Conservation (phyloP, 2,888 invertebrate genomes). For the Microdon myrmicae region DNA sequence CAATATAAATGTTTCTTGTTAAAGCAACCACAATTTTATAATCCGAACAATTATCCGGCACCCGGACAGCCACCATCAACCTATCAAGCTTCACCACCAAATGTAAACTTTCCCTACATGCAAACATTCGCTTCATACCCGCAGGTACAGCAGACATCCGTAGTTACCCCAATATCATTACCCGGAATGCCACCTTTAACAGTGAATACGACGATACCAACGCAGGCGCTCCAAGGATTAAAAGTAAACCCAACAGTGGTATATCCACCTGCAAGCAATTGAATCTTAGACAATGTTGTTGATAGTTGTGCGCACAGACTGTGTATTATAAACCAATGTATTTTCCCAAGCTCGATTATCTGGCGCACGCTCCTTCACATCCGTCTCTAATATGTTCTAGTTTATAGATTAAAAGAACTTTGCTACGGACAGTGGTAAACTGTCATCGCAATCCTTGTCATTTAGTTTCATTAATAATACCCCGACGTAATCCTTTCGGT, state of each 20-base stretch:
- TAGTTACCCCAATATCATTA: constrained; percentile 76
- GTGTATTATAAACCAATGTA: no score
- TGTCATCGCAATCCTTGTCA: no score
- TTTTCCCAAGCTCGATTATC: no score
- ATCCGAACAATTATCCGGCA: constrained; percentile 53
- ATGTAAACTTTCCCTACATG: constrained; percentile 55
- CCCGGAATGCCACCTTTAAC: constrained; percentile 85
- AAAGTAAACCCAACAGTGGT: constrained; percentile 25
- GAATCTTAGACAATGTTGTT: no score
- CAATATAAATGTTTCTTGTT: neutral
- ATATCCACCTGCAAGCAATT: constrained; percentile 35
- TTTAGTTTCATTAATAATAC: no score
- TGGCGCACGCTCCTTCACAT: no score
- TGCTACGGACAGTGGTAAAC: no score
- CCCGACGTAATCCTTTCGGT: no score
- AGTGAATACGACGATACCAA: constrained; percentile 73
- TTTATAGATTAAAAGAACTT: no score
- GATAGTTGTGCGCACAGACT: no score
- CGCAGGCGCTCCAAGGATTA: constrained; percentile 39
- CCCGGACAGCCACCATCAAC: constrained; percentile 64
- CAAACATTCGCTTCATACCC: constrained; percentile 66
- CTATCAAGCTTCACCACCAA: constrained; percentile 50
- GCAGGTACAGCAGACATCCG: constrained; percentile 67
- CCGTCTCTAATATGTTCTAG: no score
- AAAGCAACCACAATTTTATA: constrained; percentile 54